A percentile compares a stretch with the other conserved stretches of the same genome.
These are phyloP conservation scores for Cryptus armator DNA, from an alignment of 2,888 invertebrate species.

Conservation along the genomic window DNA sequence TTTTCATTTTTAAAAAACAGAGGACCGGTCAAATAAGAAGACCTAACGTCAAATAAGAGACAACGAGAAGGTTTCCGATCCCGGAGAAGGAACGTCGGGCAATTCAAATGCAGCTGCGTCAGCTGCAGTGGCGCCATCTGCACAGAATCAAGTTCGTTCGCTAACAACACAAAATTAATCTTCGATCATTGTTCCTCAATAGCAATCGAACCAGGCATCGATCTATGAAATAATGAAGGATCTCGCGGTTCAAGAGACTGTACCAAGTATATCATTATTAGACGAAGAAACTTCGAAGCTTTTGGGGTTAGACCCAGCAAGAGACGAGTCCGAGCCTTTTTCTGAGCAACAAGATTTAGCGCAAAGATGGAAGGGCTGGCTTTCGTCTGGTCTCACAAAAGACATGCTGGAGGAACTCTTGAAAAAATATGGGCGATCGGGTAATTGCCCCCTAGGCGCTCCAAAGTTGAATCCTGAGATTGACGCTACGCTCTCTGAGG, in stretches of 20 bases:
- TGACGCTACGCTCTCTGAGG: neutral
- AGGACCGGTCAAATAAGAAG: neutral
- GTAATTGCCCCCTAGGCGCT: neutral
- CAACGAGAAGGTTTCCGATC: neutral
- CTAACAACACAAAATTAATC: neutral
- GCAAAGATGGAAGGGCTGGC: slow-evolving; percentile 32
- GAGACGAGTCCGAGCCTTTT: neutral
- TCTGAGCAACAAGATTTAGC: neutral
- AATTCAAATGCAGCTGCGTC: too few relatives aligned
- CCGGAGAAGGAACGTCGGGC: neutral
- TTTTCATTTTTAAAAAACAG: slow-evolving; percentile 6
- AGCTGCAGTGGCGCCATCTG: too few relatives aligned
- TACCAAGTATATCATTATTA: neutral
- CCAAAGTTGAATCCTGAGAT: slow-evolving; percentile 23
- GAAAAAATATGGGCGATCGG: slow-evolving; percentile 24
- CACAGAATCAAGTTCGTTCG: neutral
- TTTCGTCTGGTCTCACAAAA: slow-evolving; percentile 19
- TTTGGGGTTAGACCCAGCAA: slow-evolving; percentile 13
- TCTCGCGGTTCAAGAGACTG: neutral
- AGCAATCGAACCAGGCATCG: neutral
- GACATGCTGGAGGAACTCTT: slow-evolving; percentile 12
- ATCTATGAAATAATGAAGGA: neutral
- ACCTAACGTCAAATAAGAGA: neutral
- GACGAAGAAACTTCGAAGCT: slow-evolving; percentile 33
- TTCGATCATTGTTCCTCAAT: neutral